Evolutionary conservation across 1,140 invertebrate species (phyloP).

Genomic region (Brachionus manjavacas): DNA sequence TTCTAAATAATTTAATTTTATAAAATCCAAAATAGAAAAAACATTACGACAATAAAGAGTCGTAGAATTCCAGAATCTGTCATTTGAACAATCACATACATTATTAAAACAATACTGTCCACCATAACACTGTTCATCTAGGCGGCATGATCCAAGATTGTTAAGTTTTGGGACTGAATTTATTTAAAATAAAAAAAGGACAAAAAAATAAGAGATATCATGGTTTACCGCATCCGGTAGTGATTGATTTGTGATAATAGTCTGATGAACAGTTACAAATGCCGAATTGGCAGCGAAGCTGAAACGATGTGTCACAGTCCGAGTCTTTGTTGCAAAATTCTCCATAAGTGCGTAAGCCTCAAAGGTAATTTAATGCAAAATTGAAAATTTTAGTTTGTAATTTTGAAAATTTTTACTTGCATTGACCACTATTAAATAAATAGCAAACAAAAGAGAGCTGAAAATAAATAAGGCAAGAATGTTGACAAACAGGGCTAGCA

Average conservation of each 20-base stretch:
- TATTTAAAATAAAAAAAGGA: neutral
- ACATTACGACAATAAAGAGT: constrained; percentile 12
- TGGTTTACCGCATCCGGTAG: neutral
- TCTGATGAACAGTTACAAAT: neutral
- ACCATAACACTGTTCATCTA: neutral
- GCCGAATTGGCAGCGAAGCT: neutral
- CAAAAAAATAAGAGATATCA: neutral
- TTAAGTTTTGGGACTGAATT: neutral
- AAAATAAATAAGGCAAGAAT: neutral
- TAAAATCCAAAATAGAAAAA: neutral
- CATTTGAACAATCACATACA: neutral
- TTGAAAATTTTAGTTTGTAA: too few species aligned
- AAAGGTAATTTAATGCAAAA: neutral
- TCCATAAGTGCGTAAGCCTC: neutral
- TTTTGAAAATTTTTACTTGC: neutral
- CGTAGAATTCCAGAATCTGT: constrained; percentile 9
- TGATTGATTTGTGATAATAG: neutral
- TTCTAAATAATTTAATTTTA: too few species aligned
- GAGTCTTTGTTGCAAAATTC: neutral
- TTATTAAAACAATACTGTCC: neutral
- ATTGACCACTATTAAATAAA: neutral
- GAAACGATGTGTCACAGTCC: neutral
- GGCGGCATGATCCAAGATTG: neutral
- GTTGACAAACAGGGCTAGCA: neutral
- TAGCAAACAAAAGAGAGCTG: neutral